Evolutionary conservation across 2,888 invertebrate genomes (phyloP).

Genomic region (Sinodicranocentrus sp.): DNA sequence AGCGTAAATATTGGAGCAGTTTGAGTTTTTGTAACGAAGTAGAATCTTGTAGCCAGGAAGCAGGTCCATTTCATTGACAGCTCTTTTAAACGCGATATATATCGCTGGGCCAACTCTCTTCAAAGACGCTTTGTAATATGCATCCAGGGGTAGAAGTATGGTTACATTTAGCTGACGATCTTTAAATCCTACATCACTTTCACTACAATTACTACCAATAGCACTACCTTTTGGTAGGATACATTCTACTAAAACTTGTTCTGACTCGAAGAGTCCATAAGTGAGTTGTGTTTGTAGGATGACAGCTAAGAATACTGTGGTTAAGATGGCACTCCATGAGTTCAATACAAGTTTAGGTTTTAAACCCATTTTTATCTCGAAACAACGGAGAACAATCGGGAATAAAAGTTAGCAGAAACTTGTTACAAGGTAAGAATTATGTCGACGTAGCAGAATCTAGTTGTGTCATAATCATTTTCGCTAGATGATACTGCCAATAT

Average conservation of each 20-base stretch:
- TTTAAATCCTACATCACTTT: background rate
- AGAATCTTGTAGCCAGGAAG: slow-evolving; percentile 71
- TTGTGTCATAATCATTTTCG: too few relatives aligned
- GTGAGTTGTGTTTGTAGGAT: too few relatives aligned
- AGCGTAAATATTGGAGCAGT: slow-evolving; percentile 76
- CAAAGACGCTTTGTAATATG: slow-evolving; percentile 73
- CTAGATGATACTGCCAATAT: too few relatives aligned
- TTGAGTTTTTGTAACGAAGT: slow-evolving; percentile 75
- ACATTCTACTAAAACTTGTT: slow-evolving; percentile 10
- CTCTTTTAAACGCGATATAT: slow-evolving; percentile 69
- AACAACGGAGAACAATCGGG: too few relatives aligned
- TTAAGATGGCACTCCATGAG: too few relatives aligned
- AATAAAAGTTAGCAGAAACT: too few relatives aligned
- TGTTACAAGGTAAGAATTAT: too few relatives aligned
- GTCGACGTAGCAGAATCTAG: too few relatives aligned
- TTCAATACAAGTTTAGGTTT: too few relatives aligned
- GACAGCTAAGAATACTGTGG: too few relatives aligned
- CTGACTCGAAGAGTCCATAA: background rate
- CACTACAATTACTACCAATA: too few relatives aligned
- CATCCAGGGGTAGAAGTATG: slow-evolving; percentile 76
- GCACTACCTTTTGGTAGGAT: slow-evolving; percentile 26
- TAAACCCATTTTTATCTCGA: too few relatives aligned
- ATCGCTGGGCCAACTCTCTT: slow-evolving; percentile 75
- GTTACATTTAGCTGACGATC: slow-evolving; percentile 67
- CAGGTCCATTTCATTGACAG: slow-evolving; percentile 62